Evolutionary conservation across 2,797 vertebrate species (phyloP).

Genomic region (Myiotriccus ornatus): DNA sequence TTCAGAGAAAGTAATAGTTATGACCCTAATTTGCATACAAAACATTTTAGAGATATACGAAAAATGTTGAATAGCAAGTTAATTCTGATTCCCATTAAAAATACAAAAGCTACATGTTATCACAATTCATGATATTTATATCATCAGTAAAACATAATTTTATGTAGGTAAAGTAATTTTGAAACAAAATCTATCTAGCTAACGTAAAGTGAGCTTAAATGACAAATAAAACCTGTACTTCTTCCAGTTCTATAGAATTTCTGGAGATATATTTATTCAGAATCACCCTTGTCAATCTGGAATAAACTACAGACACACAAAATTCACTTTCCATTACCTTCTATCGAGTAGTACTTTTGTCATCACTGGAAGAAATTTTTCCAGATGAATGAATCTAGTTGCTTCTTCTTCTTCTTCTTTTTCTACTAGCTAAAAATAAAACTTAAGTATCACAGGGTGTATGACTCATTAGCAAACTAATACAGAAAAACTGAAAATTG

Average conservation of each 20-base stretch:
- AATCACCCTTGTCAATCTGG: background rate
- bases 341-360: constrained; percentile 83
- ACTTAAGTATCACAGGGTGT: background rate
- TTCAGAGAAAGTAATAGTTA: background rate
- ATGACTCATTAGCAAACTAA: background rate
- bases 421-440: constrained; percentile 75
- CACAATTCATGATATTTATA: background rate
- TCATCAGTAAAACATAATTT: background rate
- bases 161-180: background rate
- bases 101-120: background rate
- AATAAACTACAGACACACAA: background rate
- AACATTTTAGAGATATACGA: background rate
- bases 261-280: background rate
- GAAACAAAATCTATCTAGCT: background rate
- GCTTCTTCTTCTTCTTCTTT: constrained; percentile 84
- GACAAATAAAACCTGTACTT: background rate
- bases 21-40: background rate
- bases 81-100: background rate
- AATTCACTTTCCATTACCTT: constrained; percentile 76
- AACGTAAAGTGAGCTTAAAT: background rate
- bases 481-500: background rate
- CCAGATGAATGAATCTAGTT: constrained; percentile 81
- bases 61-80: background rate
- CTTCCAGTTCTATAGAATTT: background rate
- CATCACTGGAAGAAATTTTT: constrained; percentile 92